phyloP scores from a whole-genome alignment of 2,888 invertebrate species.

The Copidosoma aretas region DNA sequence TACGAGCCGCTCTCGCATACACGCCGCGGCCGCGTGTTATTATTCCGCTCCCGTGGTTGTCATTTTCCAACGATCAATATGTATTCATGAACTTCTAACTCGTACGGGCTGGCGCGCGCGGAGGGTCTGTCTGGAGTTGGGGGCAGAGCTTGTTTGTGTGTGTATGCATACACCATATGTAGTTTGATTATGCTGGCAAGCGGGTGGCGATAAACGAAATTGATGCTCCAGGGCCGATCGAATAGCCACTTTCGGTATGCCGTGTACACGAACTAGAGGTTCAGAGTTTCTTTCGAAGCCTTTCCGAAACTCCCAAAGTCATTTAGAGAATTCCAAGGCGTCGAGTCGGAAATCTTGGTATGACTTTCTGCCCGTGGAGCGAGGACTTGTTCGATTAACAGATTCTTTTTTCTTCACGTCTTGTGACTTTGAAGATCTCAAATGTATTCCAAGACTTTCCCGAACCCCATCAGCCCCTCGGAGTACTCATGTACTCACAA shows the following conservation, averaged over 20 bases:
- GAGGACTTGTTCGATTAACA: too few relatives aligned
- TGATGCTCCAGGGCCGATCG: slow-evolving; percentile 16
- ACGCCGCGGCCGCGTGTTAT: slow-evolving; percentile 19
- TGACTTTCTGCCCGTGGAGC: too few relatives aligned
- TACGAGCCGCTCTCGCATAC: background rate
- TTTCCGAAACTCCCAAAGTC: too few relatives aligned
- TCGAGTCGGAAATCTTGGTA: too few relatives aligned
- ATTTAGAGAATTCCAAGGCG: too few relatives aligned
- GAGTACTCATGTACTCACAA: too few relatives aligned
- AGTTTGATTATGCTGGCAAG: background rate
- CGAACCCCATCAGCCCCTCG: too few relatives aligned
- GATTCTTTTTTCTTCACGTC: too few relatives aligned
- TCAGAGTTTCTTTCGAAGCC: too few relatives aligned
- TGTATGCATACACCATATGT: background rate
- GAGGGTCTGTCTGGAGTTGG: background rate
- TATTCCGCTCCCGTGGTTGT: slow-evolving; percentile 31
- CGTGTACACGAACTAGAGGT: too few relatives aligned
- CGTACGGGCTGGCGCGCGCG: background rate
- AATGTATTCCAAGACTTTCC: too few relatives aligned
- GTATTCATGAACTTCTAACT: slow-evolving; percentile 37
- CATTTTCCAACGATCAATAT: slow-evolving; percentile 37
- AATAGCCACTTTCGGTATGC: slow-evolving; percentile 19
- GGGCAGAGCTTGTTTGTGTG: background rate
- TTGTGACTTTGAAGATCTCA: too few relatives aligned
- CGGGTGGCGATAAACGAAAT: slow-evolving; percentile 27